Percentiles rank a stretch among this genome's conserved stretches.
Evolutionary conservation across 2,888 invertebrate species (phyloP).

Genomic region (Drosophila affinis): DNA sequence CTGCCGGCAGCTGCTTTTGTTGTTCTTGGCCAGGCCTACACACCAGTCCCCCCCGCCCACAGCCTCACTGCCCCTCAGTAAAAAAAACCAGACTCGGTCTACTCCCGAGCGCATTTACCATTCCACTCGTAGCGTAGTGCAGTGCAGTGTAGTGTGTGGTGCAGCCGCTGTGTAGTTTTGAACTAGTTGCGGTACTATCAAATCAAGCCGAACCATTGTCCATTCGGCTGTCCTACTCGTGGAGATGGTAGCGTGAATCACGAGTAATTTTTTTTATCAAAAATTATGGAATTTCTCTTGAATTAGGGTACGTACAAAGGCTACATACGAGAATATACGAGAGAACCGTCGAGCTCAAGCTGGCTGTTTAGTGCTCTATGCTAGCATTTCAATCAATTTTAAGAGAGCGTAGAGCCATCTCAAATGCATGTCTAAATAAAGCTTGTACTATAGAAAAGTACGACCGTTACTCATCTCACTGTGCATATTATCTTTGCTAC

Average conservation of each 20-base stretch:
- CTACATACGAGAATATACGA: too few species aligned
- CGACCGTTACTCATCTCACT: too few species aligned
- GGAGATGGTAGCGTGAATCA: conserved; percentile 20
- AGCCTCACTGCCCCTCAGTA: background rate
- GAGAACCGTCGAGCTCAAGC: too few species aligned
- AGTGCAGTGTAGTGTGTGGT: conserved; percentile 20
- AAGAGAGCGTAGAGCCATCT: too few species aligned
- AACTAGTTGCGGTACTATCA: conserved; percentile 48
- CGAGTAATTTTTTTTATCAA: conserved; percentile 9
- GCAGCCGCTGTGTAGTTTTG: conserved; percentile 52
- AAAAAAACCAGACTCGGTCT: conserved; percentile 39
- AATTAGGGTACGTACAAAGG: conserved; percentile 12
- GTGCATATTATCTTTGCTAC: too few species aligned
- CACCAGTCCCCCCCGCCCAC: background rate
- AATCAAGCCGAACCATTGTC: conserved; percentile 42
- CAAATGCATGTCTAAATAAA: too few species aligned
- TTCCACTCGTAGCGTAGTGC: conserved; percentile 4
- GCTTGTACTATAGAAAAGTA: too few species aligned
- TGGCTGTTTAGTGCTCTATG: too few species aligned
- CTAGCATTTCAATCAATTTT: too few species aligned
- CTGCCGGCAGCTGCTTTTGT: conserved; percentile 26
- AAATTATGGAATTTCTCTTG: conserved; percentile 13
- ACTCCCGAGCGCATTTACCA: conserved; percentile 32
- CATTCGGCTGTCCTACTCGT: background rate
- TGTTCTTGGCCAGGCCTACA: conserved; percentile 45